Evolutionary conservation across 2,888 invertebrate genomes (phyloP), one percentile per base, ranked within the genome.

Genomic region (Thyatira batis): DNA sequence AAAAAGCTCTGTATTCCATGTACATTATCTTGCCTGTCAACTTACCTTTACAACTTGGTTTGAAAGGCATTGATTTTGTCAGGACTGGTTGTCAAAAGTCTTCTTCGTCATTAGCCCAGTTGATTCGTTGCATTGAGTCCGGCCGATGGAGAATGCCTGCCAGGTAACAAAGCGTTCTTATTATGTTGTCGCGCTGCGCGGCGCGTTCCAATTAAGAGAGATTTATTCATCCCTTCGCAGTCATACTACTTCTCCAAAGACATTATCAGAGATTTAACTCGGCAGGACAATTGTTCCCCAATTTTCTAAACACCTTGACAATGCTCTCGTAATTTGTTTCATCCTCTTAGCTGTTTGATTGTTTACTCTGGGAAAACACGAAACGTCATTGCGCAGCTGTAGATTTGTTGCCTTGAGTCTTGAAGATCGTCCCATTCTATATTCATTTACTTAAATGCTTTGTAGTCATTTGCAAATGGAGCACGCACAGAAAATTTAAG

Each of bases 221-320:
- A 88, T 89, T 91, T 89, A 89, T 89, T 86, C 83, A 85, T 86
- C 81, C 81, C 81, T 75, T 79, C 75, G 71, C 73, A 77, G 80
- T 80, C 80, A 79, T 82, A 78, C 78, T 76, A 82, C 78, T 83
- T 76, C 82, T 82, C 77, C 74, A 78, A 82, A 86, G 85, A 84
- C 85, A 84, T 87, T 87, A 87, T 88, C 85, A 84, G 80, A 86
- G 85, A 84, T 85, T 88, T 85, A 85, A 87, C 83, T 84, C 80
- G 80, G 78, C 80, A 82, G 80, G 82, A 84, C 84, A 84, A 87
- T 89, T 89, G 88, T 88, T 82, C 85, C 83, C 84, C 85, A 86
- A 89, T 88, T 88, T 88, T 87, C 86, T 85, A 88, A 89, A 88
- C 89, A 87, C 85, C 82, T 85, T 71, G 75, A 88, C 87, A 86